Conservation (phyloP, 2,113 vertebrate genomes). For the Bubo blakistoni region DNA sequence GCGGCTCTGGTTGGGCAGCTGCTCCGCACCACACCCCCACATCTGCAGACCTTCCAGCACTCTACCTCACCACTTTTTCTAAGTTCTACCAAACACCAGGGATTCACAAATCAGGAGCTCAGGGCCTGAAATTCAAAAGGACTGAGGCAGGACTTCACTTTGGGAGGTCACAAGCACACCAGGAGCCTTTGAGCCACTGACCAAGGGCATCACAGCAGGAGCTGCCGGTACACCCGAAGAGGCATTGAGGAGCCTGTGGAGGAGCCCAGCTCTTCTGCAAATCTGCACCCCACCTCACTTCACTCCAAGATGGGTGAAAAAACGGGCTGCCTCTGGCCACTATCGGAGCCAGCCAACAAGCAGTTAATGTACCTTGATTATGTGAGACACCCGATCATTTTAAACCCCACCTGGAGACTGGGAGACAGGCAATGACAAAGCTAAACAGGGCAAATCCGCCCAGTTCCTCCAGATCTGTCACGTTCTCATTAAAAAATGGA, state of each 20-base stretch:
- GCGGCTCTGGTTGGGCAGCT: background rate
- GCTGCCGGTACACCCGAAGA: background rate
- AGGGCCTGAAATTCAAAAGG: background rate
- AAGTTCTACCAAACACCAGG: background rate
- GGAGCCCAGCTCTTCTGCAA: background rate
- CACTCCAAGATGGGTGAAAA: background rate
- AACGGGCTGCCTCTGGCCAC: background rate
- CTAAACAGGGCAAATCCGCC: background rate
- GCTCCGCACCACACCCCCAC: background rate
- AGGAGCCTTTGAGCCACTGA: background rate
- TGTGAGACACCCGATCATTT: background rate
- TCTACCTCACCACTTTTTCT: background rate
- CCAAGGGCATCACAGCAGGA: background rate
- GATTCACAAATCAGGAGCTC: background rate
- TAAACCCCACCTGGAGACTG: background rate
- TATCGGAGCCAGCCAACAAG: background rate
- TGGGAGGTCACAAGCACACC: background rate
- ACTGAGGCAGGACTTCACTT: background rate
- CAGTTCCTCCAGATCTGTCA: background rate
- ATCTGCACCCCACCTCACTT: background rate
- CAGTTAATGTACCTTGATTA: background rate
- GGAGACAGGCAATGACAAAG: background rate
- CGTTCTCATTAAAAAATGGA: background rate
- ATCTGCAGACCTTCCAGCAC: background rate
- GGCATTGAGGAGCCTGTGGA: rapidly evolving